Base-by-base conservation (phyloP, 1,140 invertebrate species). In the Formica exsecta region DNA sequence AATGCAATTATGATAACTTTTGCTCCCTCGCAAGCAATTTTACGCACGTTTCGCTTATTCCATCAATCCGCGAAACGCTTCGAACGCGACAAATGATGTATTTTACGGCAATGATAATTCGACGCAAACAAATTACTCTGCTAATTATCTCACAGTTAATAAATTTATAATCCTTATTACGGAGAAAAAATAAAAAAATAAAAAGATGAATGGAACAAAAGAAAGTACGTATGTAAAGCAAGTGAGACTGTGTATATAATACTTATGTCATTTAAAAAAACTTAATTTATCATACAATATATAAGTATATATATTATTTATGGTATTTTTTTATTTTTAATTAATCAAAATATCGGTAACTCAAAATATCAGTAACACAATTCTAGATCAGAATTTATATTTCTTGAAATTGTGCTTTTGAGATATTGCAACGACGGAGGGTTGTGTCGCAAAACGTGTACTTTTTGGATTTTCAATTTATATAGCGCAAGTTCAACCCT, bases 1-100 rank as follows among this genome's bases (percentile, higher is more conserved):
- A 59, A 80, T 70, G 65, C 48, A 70, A 80, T 80, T 80, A 80
- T 59, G 77, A 70, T 70, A 70, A 80, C 77, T 80, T 70, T 70
- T 29, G 65, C 66, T 7, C 1, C 48, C 41, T 68, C 32, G n/a
- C 54, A 11, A n/a, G 5, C 4, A 51, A 80, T 79, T 79, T 79
- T 79, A 70, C 64, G 36, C 41, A 44, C 32, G 22, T 80, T 65
- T 57, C 9, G 44, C 51, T 32, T 19, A 68, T 25, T 16, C 3
- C 32, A 3, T 32, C 44, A 4, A 32, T 29, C 7, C 38, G 57
- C 57, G 3, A 38, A 54, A 79, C 8, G n/a, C 4, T 36, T 54
- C 16, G 16, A 51, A 66, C 32, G 29, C n/a, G n/a, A 51, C 29
- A 44, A 79, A 51, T 9, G 61, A 51, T 51, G 36, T 54, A 54